Evolutionary conservation across 2,888 invertebrate genomes (phyloP).

Genomic region (Ectemnius lituratus): DNA sequence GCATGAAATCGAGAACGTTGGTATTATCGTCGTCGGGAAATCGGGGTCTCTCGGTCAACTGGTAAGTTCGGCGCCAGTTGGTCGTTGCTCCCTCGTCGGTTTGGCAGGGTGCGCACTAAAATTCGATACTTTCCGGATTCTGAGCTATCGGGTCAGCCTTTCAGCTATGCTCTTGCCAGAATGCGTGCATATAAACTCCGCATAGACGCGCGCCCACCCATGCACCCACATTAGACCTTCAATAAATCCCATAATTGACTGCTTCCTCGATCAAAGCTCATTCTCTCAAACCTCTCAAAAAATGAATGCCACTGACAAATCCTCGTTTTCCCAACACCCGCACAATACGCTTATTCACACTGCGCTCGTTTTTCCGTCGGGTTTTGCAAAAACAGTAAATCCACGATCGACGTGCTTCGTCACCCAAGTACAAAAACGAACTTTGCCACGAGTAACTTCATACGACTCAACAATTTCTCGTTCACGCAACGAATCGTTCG

Average conservation of each 20-base stretch:
- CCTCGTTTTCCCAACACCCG: background rate
- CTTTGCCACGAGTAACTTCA: too few species aligned
- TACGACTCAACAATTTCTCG: too few species aligned
- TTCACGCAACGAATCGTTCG: too few species aligned
- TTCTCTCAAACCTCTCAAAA: constrained; percentile 22
- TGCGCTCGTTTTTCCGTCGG: background rate
- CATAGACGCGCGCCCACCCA: background rate
- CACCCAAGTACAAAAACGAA: too few species aligned
- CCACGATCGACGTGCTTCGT: background rate
- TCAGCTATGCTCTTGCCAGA: constrained; percentile 32
- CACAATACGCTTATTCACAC: constrained; percentile 3
- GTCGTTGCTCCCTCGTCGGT: constrained; percentile 29
- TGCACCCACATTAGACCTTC: background rate
- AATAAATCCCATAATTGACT: background rate
- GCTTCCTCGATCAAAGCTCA: background rate
- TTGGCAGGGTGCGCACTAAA: constrained; percentile 33
- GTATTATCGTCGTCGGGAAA: background rate
- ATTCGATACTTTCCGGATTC: constrained; percentile 28
- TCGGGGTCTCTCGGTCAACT: constrained; percentile 8
- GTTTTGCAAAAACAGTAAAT: constrained; percentile 17
- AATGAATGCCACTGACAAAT: constrained; percentile 10
- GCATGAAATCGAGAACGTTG: background rate
- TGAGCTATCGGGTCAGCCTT: constrained; percentile 31
- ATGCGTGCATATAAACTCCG: constrained; percentile 23
- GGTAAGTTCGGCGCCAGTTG: constrained; percentile 3